Evolutionary conservation across 1,140 invertebrate species (phyloP), one percentile per base, ranked within the genome.

Genomic region (Bombus confusus): DNA sequence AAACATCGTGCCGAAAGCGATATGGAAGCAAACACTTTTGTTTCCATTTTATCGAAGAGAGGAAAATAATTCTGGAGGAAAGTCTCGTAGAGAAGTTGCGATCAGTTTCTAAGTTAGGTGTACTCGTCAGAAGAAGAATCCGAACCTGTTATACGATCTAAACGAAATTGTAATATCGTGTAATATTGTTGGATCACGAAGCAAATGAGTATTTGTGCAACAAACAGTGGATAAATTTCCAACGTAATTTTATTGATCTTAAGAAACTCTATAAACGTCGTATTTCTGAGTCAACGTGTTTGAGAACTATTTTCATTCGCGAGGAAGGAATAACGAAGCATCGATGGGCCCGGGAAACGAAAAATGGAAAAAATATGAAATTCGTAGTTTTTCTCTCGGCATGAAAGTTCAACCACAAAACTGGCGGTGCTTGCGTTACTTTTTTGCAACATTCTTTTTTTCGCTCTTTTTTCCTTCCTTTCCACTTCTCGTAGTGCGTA

Each of bases 201-300:
- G 6, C 18, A 52, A 52, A 22, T 52, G 2, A 22, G 0, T 52
- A 52, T 52, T 52, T 52, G 18, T 22, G 6, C 1, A 52, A 22
- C 5, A 52, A 52, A 22, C 47, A 22, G 47, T 22, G 6, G 47
- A 22, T 52, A 52, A 52, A 52, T 52, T n/a, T n/a, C 18, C 47
- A 52, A 52, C 47, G 47, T 52, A 22, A 52, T 52, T 52, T 22
- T 52, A 52, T 8, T 8, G 13, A n/a, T 62, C 28, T n/a, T 80
- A 89, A 87, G 82, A 47, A 80, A 59, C 64, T 91, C 88, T 83
- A 88, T 89, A 76, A 84, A 78, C 69, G 5, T 52, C 18, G 47
- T 52, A 52, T 22, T 52, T 52, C 47, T 52, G 47, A 52, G 8
- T 84, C 80, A 88, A 85, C 68, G 80, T 57, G 71, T 18, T 41